Evolutionary conservation across 2,113 vertebrate genomes (phyloP), one percentile per base, ranked within the genome.

Genomic region (Xenus cinereus): DNA sequence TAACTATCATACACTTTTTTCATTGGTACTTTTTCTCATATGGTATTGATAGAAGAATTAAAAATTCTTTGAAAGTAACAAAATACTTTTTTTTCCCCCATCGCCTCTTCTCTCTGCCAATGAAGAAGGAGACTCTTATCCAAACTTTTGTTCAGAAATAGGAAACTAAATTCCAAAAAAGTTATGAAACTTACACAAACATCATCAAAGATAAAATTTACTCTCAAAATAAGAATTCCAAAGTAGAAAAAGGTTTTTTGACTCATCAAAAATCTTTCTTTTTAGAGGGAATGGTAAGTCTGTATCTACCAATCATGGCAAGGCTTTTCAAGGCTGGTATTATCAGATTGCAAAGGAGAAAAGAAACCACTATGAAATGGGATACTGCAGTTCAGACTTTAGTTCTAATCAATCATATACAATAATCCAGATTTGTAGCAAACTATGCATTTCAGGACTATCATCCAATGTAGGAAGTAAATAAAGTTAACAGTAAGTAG

Each of bases 231-330:
- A 75, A 62, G 23, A 84, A 78, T 84, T 90, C 22, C 4, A 81
- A 59, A 63, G 20, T 12, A 22, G 18, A 75, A 15, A 32, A 2
- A 39, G 7, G 3, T 56, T 72, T 93, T 75, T 37, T 66, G n/a
- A 32, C 14, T 84, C 6, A 7, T 57, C 1, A 5, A 18, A 62
- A 69, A 28, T 12, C 4, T 35, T 84, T 46, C 4, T 46, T 54
- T 81, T 74, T 37, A 43, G 7, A 89, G 35, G 14, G 12, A 92
- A 22, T 13, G 10, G 3, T 27, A 14, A 84, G 6, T 9, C 11
- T 4, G 6, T n/a, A n/a, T 6, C 6, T n/a, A 33, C 6, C 27
- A 74, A 0, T 28, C 1, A 3, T 6, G 41, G 7, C 32, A 78
- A 56, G 16, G 7, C 5, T 89, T 82, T 87, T 18, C 37, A 53